phyloP scores from a whole-genome alignment of 1,140 invertebrate species.

The Cardiocondyla obscurior region DNA sequence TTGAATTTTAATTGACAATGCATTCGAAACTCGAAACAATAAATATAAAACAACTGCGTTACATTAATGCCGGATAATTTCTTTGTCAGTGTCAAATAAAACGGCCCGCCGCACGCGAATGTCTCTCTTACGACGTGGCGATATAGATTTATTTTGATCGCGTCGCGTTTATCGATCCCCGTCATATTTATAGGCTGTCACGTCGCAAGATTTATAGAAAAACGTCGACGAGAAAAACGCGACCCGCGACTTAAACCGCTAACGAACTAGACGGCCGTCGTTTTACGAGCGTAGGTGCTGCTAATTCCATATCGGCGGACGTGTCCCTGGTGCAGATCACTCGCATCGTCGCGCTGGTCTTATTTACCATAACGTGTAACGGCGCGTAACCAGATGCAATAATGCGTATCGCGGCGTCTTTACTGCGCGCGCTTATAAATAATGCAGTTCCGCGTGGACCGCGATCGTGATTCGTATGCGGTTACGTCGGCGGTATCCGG shows the following conservation, averaged over 20 bases:
- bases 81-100: conserved; percentile 1
- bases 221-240: neutral
- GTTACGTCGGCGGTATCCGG: conserved; percentile 42
- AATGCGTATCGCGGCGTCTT: conserved; percentile 64
- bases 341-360: conserved; percentile 21
- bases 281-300: conserved; percentile 4
- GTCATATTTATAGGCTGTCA: neutral
- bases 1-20: neutral
- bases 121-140: neutral
- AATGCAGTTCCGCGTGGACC: conserved; percentile 48
- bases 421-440: conserved; percentile 65
- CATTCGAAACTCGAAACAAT: neutral
- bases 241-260: neutral
- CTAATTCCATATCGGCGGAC: conserved; percentile 1
- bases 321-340: neutral
- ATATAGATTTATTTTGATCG: neutral
- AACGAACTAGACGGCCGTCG: neutral
- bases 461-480: conserved; percentile 50
- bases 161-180: neutral
- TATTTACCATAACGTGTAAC: conserved; percentile 56
- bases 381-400: conserved; percentile 68
- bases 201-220: neutral
- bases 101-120: neutral
- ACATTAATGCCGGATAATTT: neutral
- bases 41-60: neutral